Percentiles rank a stretch among this genome's conserved stretches.
Conservation (phyloP, 2,888 invertebrate species). For the Nephrotoma guestfalica region DNA sequence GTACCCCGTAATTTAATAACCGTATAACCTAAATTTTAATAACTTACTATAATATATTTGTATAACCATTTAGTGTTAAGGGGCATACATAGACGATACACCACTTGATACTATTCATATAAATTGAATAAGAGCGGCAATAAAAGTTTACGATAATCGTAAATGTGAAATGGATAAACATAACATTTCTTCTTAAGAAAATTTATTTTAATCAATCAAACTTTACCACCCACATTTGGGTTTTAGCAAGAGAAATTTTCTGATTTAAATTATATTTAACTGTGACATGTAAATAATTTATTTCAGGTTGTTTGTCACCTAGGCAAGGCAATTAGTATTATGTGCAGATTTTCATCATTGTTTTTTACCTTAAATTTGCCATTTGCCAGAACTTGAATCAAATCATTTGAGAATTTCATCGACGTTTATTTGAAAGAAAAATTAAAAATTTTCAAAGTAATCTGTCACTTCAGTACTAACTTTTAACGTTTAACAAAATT, state of each 20-base stretch:
- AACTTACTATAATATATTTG: not conserved
- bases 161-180: not conserved
- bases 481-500: too few species aligned
- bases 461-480: too few species aligned
- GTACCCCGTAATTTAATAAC: not conserved
- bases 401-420: too few species aligned
- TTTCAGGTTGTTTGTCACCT: not conserved
- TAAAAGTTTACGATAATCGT: not conserved
- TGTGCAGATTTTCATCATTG: too few species aligned
- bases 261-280: not conserved
- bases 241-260: not conserved
- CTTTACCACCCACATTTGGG: not conserved
- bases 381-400: too few species aligned
- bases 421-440: too few species aligned
- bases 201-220: not conserved
- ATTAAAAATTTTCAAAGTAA: too few species aligned
- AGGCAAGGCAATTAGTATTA: too few species aligned
- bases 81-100: not conserved
- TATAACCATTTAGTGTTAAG: not conserved
- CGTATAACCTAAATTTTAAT: not conserved
- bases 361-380: too few species aligned
- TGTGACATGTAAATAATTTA: not conserved
- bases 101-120: not conserved
- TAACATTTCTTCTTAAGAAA: not conserved
- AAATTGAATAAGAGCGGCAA: not conserved